phyloP scores from a whole-genome alignment of 2,113 vertebrate genomes.

The Cinclus mexicanus region DNA sequence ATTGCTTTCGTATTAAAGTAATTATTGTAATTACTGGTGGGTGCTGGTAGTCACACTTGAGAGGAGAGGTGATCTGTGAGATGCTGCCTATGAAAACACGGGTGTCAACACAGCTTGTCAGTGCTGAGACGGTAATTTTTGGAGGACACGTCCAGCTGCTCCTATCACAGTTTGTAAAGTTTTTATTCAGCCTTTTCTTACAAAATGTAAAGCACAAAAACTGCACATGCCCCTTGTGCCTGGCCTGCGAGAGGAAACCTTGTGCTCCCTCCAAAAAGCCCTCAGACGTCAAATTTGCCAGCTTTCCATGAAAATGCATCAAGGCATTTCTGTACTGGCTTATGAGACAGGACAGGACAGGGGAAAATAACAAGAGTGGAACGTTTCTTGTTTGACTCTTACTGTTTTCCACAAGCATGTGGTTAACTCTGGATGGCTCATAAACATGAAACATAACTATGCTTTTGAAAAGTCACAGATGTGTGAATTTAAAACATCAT shows the following conservation, averaged over 20 bases:
- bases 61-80: not conserved
- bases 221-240: not conserved
- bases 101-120: accelerated
- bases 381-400: not conserved
- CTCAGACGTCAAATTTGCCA: not conserved
- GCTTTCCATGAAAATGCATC: not conserved
- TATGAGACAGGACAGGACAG: not conserved
- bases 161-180: accelerated
- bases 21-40: not conserved
- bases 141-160: not conserved
- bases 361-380: not conserved
- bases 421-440: not conserved
- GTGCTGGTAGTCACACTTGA: not conserved
- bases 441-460: not conserved
- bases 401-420: not conserved
- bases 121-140: not conserved
- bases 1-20: not conserved
- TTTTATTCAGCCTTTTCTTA: not conserved
- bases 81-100: not conserved
- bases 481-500: not conserved
- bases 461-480: not conserved
- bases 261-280: not conserved
- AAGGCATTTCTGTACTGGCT: not conserved
- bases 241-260: not conserved
- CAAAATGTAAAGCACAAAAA: accelerated